Evolutionary conservation across 2,888 invertebrate species (phyloP).

Genomic region (Liodrosophila aerea): DNA sequence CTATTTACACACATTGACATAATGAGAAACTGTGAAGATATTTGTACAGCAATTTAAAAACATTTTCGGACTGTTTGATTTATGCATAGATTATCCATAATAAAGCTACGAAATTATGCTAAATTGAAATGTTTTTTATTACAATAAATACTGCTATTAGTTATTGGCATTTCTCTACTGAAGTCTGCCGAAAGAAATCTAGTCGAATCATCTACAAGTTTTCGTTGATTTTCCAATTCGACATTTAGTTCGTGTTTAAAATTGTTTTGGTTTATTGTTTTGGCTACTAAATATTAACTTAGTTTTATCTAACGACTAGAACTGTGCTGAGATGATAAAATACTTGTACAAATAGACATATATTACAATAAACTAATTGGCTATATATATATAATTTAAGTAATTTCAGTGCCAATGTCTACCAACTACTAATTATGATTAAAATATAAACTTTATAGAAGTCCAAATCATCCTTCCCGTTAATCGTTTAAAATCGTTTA

Average conservation of each 20-base stretch:
- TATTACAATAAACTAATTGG: conserved; percentile 21
- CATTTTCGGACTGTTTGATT: conserved; percentile 25
- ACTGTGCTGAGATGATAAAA: conserved; percentile 62
- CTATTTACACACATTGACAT: conserved; percentile 28
- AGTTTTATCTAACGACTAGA: conserved; percentile 54
- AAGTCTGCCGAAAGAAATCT: conserved; percentile 9
- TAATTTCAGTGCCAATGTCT: conserved; percentile 10
- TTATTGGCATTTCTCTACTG: conserved; percentile 28
- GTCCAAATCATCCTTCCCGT: neutral
- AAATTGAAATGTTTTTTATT: conserved; percentile 20
- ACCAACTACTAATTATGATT: too few species aligned
- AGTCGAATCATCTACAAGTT: neutral
- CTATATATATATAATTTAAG: conserved; percentile 15
- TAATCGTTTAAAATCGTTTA: conserved; percentile 46
- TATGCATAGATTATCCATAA: conserved; percentile 21
- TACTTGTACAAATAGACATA: conserved; percentile 25
- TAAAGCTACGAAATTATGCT: conserved; percentile 32
- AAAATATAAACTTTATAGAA: too few species aligned
- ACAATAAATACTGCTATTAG: conserved; percentile 14
- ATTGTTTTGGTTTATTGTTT: neutral
- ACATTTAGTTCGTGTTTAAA: neutral
- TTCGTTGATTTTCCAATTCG: conserved; percentile 28
- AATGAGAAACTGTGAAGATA: conserved; percentile 26
- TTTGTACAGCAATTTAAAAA: conserved; percentile 55
- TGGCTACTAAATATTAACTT: conserved; percentile 2